Conservation (phyloP, 2,113 vertebrate genomes). For the Anolis sagrei region DNA sequence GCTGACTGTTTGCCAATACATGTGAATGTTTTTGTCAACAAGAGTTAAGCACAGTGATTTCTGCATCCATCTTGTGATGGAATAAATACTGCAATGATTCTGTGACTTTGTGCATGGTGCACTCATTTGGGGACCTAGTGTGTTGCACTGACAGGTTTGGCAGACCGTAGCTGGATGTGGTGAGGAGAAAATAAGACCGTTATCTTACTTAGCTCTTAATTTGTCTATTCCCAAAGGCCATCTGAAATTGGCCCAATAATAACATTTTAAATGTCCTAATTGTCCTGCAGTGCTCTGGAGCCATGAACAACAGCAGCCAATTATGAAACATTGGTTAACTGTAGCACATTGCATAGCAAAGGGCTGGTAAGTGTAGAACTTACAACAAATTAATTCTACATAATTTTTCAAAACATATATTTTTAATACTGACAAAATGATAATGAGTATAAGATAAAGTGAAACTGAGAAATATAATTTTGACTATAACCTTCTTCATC, state of each 20-base stretch:
- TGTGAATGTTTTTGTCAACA: slow-evolving; percentile 67
- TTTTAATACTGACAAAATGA: not conserved
- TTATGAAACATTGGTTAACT: slow-evolving; percentile 34
- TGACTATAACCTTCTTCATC: not conserved
- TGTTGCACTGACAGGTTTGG: not conserved
- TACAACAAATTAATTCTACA: not conserved
- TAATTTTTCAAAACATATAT: not conserved
- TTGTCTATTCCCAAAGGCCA: slow-evolving; percentile 32
- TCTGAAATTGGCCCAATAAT: slow-evolving; percentile 36
- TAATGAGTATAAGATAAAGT: not conserved
- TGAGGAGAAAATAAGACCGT: slow-evolving; percentile 11
- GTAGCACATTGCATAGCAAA: slow-evolving; percentile 26
- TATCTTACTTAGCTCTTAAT: slow-evolving; percentile 45
- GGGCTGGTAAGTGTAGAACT: not conserved
- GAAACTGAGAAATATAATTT: not conserved
- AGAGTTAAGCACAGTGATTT: slow-evolving; percentile 62
- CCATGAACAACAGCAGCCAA: slow-evolving; percentile 33
- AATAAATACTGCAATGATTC: slow-evolving; percentile 45
- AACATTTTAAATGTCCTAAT: slow-evolving; percentile 49
- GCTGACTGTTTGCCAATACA: slow-evolving; percentile 66
- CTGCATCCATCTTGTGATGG: slow-evolving; percentile 61
- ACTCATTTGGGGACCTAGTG: slow-evolving; percentile 3
- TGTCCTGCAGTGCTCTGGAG: slow-evolving; percentile 32
- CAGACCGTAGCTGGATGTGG: slow-evolving; percentile 12
- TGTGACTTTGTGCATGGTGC: slow-evolving; percentile 37